Evolutionary conservation across 1,140 invertebrate genomes (phyloP), one percentile per base, ranked within the genome.

Genomic region (Sycophaga agraensis): DNA sequence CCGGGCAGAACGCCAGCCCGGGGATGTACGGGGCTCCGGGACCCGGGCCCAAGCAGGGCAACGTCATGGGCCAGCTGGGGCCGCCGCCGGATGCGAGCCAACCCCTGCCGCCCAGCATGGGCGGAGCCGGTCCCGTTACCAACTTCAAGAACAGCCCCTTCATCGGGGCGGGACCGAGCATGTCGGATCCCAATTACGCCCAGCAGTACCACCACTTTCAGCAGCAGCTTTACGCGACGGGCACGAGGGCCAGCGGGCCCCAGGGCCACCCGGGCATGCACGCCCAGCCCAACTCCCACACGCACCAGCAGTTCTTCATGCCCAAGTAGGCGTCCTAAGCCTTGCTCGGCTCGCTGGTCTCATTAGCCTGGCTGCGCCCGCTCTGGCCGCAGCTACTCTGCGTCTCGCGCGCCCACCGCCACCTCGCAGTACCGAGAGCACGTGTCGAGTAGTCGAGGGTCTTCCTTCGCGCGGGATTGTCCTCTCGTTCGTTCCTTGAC

Each of bases 171-270:
- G 89, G 91, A 12, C 91, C 91, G 2, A 91, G 88, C 14, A 92
- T 92, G 54, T 86, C 88, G 45, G 93, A 96, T 83, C 91, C 93
- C 12, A 94, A 92, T 74, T 96, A 96, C 82, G 93, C 92, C 70
- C 92, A 94, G 75, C 93, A 95, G 84, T 96, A 93, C 82, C 93
- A 95, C 77, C 93, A 95, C 80, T 96, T 96, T 83, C 94, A 96
- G 73, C 94, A 96, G 74, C 93, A 95, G 77, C 81, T 96, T 56
- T 96, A 96, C 82, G 93, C 93, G 22, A 96, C 93, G 9, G 91
- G 91, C 59, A 92, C 90, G 19, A 84, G 91, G 64, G 88, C 83
- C 39, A 79, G 75, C 40, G 78, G 77, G 12, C 73, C 71, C n/a
- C 71, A 73, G 12, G 49, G 48, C 14, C 78, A 80, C 66, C 76